Conservation (phyloP, 2,113 vertebrate genomes). For the Tragelaphus buxtoni region DNA sequence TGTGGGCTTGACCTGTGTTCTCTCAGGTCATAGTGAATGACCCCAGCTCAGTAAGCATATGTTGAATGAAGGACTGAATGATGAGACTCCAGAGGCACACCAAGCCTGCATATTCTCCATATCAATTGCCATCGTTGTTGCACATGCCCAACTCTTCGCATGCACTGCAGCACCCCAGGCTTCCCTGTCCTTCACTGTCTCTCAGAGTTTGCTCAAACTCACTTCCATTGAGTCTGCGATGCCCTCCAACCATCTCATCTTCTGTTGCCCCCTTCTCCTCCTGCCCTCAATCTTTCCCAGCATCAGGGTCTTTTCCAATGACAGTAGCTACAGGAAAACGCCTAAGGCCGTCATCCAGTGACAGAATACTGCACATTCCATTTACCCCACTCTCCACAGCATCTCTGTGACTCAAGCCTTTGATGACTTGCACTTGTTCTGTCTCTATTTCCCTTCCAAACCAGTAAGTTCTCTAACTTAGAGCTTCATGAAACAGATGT, state of each 20-base stretch:
- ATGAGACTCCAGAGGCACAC: neutral
- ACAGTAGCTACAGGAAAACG: neutral
- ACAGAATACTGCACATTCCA: neutral
- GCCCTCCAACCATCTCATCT: neutral
- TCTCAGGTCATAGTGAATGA: neutral
- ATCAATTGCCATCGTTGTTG: neutral
- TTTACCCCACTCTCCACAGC: neutral
- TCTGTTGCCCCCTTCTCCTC: neutral
- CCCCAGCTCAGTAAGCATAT: neutral
- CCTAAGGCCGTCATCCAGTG: neutral
- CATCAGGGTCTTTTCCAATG: neutral
- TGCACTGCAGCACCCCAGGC: neutral
- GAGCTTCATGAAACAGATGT: neutral
- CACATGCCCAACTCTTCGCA: neutral
- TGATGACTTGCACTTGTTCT: neutral
- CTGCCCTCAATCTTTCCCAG: neutral
- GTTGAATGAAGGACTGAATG: neutral
- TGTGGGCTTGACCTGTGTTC: neutral
- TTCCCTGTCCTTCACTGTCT: neutral
- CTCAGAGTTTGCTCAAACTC: neutral
- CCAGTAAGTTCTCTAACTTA: neutral
- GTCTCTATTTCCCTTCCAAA: conserved; percentile 9
- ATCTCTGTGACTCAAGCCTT: neutral
- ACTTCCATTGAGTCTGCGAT: rapidly evolving
- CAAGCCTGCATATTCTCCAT: neutral